Evolutionary conservation across 2,113 vertebrate species (phyloP), one percentile per base, ranked within the genome.

Genomic region (Austrofundulus limnaeus): DNA sequence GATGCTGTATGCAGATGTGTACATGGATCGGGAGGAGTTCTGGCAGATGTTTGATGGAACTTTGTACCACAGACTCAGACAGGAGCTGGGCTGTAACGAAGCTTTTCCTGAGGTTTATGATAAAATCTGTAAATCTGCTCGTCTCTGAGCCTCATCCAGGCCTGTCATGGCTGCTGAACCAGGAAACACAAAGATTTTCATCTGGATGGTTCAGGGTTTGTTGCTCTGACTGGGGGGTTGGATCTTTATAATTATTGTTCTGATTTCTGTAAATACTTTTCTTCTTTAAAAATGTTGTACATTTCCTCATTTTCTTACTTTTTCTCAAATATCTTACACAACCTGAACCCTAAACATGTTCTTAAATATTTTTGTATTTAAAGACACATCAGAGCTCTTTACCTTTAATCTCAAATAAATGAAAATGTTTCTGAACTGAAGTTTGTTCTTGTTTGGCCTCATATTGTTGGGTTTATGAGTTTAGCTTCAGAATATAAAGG

Each of bases 11-110:
- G 97, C 97, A 0, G 96, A 99, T 76, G 96, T 96, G 72, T 99
- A 99, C 77, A 97, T 99, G 97, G 93, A 94, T 60, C 91, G 94
- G 5, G 92, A 96, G 78, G 96, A 99, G 84, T 99, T 98, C 86
- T 99, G 97, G 97, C 93, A 98, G 85, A 99, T 99, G 97, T 99
- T 99, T 71, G 97, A 99, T 1, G 96, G 96, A 50, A 91, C 89
- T 0, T 81, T 99, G 15, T 99, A 99, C 79, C 95, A 96, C 76
- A 94, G 91, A 87, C 88, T 98, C 66, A 93, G 97, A 80, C 87
- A 95, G 20, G 83, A 95, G 66, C 92, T 98, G 1, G 89, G 91
- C 48, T 98, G 96, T 88, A 92, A 94, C 70, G 92, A 94, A 0
- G 96, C 97, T 61, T 99, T 99, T 82, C 97, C 97, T 0, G 97